Evolutionary conservation across 2,797 vertebrate species (phyloP), one percentile per base, ranked within the genome.

Genomic region (Sebastes minor): DNA sequence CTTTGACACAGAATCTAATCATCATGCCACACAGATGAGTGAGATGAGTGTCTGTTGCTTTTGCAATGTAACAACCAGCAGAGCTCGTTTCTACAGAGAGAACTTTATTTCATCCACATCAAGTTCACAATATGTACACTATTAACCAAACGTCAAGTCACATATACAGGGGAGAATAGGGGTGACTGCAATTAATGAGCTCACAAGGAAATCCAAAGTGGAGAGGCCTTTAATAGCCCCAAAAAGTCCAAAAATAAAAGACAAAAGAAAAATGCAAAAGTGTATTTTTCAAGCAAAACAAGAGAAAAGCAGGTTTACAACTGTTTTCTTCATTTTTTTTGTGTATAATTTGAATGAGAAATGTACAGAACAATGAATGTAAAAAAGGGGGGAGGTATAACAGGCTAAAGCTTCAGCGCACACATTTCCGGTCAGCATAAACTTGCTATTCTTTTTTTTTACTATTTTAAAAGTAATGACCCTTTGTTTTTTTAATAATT

Each of bases 1-100:
- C 8, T 57, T 18, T 0, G 22, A 59, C 6, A 46, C 33, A 49
- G 3, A 71, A 30, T 3, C 0, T 0, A 33, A 3, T 27, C 16
- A 27, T 13, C 4, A 13, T 23, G 3, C 7, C 25, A 1, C 22
- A 27, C 28, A 65, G 8, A 20, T 46, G 30, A 63, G 13, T 23
- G 22, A 56, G 5, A 27, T 0, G n/a, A 6, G 16, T 25, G 23
- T 32, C 20, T 18, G 6, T 46, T 57, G 4, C 14, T 16, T 6
- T 35, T 71, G 55, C 62, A 16, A 27, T 25, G 18, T n/a, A 8
- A 32, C 10, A 59, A 59, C 14, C 32, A 57, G 33, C 12, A 42
- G 11, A 38, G 12, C 18, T 56, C 55, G 5, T 72, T 22, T 66
- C 11, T 42, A 30, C 25, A 22, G 0, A 20, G 9, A 33, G 2